These are phyloP conservation scores for Linurgus olivaceus DNA, from an alignment of 2,797 vertebrate genomes.

Conservation along the genomic window DNA sequence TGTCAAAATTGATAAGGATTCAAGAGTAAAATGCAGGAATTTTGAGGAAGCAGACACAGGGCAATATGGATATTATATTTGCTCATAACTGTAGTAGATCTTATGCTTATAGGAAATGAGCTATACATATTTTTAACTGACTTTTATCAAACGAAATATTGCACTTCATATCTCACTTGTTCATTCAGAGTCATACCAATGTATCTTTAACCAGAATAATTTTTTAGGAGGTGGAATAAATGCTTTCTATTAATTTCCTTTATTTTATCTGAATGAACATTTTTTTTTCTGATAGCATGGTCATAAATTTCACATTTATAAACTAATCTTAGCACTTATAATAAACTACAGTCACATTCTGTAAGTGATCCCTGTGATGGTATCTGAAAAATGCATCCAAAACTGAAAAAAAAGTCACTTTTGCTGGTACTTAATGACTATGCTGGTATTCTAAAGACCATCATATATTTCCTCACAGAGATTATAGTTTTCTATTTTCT, in stretches of 20 bases:
- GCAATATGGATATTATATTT: not conserved
- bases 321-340: not conserved
- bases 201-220: not conserved
- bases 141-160: not conserved
- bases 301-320: not conserved
- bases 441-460: not conserved
- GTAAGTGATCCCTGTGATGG: not conserved
- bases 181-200: not conserved
- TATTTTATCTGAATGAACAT: not conserved
- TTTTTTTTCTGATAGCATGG: not conserved
- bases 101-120: not conserved
- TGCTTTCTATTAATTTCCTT: not conserved
- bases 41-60: not conserved
- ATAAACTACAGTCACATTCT: not conserved
- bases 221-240: not conserved
- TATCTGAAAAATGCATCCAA: not conserved
- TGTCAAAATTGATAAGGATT: not conserved
- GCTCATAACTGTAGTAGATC: not conserved
- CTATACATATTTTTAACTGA: not conserved
- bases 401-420: not conserved
- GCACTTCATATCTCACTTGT: not conserved
- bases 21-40: not conserved
- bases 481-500: not conserved
- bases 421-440: not conserved
- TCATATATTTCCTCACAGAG: not conserved